Evolutionary conservation across 1,140 invertebrate species (phyloP), one percentile per base, ranked within the genome.

Genomic region (Papilio polytes): DNA sequence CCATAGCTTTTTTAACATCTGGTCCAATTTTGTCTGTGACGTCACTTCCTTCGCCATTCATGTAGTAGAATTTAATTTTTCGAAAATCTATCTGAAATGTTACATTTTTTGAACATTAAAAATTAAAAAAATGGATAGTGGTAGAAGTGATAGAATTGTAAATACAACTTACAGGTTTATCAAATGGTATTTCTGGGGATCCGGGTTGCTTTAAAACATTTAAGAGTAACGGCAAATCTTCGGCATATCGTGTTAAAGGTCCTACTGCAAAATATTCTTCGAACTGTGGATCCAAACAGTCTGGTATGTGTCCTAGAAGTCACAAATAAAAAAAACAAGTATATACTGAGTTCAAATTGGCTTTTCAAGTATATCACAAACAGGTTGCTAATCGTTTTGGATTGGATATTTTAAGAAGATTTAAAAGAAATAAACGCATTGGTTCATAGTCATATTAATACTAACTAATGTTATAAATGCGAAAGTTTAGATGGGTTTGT

Each of bases 181-280:
- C 96, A 1, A 98, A 92, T 26, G 96, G 96, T 13, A 97, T 90
- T 78, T 96, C 95, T 0, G 95, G 93, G 1, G 95, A 93, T 51
- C 96, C 95, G 1, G 95, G 92, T 84, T 96, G 96, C 36, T 94
- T 95, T 81, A 98, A 92, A n/a, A 97, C 95, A 87, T 97, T 97
- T 18, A 98, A 95, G 74, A 98, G 90, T 6, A 98, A 94, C 8
- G 96, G 92, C 66, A 99, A 90, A 95, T 99, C 98, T 84, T 96
- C 96, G 9, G 98, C 97, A 91, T 98, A 98, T 79, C 98, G 96
- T 80, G 96, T 96, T 96, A 99, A 97, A 0, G 98, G 98, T 0
- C 98, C 98, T 18, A 98, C 96, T 10, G 96, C 95, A 73, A 97
- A 97, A 83, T 96, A 96, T 44, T 96, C 95, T 15, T 96, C 95